Evolutionary conservation across 2,888 invertebrate species (phyloP), one percentile per base, ranked within the genome.

Genomic region (Rhagophthalmus giganteus): DNA sequence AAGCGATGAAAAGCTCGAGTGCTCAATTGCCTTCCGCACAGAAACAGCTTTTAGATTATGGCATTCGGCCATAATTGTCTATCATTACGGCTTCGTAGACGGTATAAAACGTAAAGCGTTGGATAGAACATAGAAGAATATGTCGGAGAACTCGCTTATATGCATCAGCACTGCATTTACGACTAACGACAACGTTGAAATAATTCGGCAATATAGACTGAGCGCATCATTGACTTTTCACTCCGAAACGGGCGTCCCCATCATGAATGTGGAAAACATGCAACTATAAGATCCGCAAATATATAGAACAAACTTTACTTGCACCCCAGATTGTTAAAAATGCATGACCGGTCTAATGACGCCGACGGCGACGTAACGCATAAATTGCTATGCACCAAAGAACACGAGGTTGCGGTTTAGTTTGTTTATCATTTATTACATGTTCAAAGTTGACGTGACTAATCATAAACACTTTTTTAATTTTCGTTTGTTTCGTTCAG

Each of bases 131-230:
- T 25, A 27, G 13, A n/a, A n/a, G n/a, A 14, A 40, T 33, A 27
- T 13, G 14, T 20, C 26, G 16, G 15, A 15, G 15, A 31, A 38
- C 13, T 31, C 25, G 34, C 33, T 35, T 49, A 41, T 41, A 32
- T 45, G 40, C 45, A 45, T 51, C 51, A 45, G 31, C 45, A 35
- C 39, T 45, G 51, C 44, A 51, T 50, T 49, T 37, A 15, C 12
- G 26, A 24, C 32, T 51, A 51, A 51, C 34, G 45, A 34, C 39
- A 24, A 31, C 39, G 40, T 46, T 40, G 45, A 51, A 52, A 47
- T 52, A 46, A 42, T 46, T 47, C 40, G 40, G 52, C 47, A 32
- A 28, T 52, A 47, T 52, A 52, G 52, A 52, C 52, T 52, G 46
- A 52, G 41, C 52, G 52, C 52, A 46, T 52, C 52, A 52, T 47